Evolutionary conservation across 2,888 invertebrate species (phyloP), one percentile per base, ranked within the genome.

Genomic region (Sisyra nigra): DNA sequence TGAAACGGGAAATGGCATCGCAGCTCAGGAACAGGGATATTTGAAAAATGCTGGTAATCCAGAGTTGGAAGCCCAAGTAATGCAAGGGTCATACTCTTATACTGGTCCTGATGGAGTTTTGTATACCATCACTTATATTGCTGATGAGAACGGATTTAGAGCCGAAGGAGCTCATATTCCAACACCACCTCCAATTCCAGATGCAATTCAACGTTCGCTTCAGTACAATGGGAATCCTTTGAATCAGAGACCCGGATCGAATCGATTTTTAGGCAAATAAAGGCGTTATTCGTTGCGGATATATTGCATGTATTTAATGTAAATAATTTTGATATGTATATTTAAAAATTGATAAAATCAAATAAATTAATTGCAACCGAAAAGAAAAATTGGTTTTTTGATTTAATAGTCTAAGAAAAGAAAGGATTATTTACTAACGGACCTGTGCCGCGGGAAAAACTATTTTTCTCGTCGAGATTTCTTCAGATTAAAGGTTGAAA

Each of bases 1-100:
- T 52, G 78, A 80, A 60, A 80, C 81, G 39, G 80, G 74, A 24
- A 80, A 83, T 54, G 81, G 81, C 10, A 82, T 82, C 49, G 62
- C 65, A 3, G 80, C 73, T 0, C 72, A 80, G 51, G 82, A 82
- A 53, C 70, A 71, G 50, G 61, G 61, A 24, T 60, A 59, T 46
- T 51, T 61, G 44, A 64, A 63, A 45, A 58, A 57, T 41, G 54
- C 57, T 19, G 62, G 60, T 48, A 55, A 48, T 43, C 48, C 46
- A 47, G 54, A 56, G 47, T 48, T 53, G n/a, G 58, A 58, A 48
- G 54, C 56, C 35, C 51, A 59, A 50, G 69, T 69, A 11, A 70
- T 68, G 57, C 70, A 72, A 57, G 72, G 72, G 17, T 67, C 67
- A 0, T 72, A 68, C 50, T 66, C 67, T 0, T 73, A 72, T 54